These are phyloP conservation scores for Corythornis leucogaster DNA, from an alignment of 2,797 vertebrate genomes.

Conservation along the genomic window DNA sequence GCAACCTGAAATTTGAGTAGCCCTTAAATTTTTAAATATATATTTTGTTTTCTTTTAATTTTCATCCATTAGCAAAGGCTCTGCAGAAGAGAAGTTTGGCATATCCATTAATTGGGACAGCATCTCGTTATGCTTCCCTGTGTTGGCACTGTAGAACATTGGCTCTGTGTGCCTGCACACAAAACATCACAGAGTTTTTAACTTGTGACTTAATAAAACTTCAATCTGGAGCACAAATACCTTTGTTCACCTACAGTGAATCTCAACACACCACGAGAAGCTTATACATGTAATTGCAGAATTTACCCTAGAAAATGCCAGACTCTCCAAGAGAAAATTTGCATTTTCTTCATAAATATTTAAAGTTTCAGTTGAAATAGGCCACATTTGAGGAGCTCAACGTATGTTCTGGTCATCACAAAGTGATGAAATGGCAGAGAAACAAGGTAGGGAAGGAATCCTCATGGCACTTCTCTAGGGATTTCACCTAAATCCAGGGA, in stretches of 20 bases:
- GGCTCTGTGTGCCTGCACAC: accelerated
- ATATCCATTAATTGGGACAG: background rate
- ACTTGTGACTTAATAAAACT: background rate
- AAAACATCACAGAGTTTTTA: background rate
- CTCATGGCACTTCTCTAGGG: background rate
- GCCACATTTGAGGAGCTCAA: background rate
- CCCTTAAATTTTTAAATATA: background rate
- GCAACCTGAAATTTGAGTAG: background rate
- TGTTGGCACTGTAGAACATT: background rate
- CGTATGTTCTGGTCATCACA: background rate
- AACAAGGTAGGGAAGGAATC: background rate
- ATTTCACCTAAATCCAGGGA: background rate
- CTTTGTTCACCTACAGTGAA: background rate
- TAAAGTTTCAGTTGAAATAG: background rate
- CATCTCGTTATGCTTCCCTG: background rate
- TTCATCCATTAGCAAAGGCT: background rate
- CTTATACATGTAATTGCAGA: background rate
- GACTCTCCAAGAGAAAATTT: background rate
- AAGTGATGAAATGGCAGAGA: background rate
- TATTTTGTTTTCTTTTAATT: background rate
- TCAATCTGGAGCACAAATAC: background rate
- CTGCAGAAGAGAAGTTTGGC: background rate
- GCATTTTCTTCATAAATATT: background rate
- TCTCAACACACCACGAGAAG: background rate
- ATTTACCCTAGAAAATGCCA: background rate